phyloP scores from a whole-genome alignment of 2,888 invertebrate genomes.

The Anarsia innoxiella region DNA sequence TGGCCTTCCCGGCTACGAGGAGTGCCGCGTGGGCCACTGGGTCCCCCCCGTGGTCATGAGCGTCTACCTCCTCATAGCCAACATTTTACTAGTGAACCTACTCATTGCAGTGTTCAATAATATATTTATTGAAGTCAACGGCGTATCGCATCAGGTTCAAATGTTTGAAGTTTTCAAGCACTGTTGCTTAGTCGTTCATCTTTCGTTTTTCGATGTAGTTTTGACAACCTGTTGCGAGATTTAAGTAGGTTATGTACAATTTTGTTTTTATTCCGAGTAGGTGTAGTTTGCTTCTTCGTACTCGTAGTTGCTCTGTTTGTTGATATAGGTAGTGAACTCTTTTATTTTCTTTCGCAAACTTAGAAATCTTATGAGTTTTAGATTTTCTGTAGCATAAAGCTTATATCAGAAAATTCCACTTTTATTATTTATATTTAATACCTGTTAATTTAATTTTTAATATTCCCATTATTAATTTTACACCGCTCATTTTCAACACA shows the following conservation, averaged over 20 bases:
- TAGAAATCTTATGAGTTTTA: no score
- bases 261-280: no score
- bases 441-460: no score
- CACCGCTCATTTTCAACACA: no score
- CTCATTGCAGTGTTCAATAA: constrained; percentile 99
- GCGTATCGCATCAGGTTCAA: constrained; percentile 93
- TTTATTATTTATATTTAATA: no score
- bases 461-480: no score
- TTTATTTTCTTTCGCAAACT: no score
- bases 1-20: constrained; percentile 81
- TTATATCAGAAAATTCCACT: no score
- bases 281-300: no score
- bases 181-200: constrained; percentile 16
- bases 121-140: constrained; percentile 96
- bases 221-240: constrained; percentile 62
- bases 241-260: constrained; percentile 31
- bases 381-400: no score
- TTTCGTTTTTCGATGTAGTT: constrained; percentile 18
- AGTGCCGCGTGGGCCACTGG: constrained; percentile 93
- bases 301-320: no score
- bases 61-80: constrained; percentile 96
- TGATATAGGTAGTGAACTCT: no score
- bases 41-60: constrained; percentile 97
- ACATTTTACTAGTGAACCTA: constrained; percentile 96
- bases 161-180: background rate